Base-by-base conservation (phyloP, 2,888 invertebrate genomes). In the Zygothrica quintamaculata region DNA sequence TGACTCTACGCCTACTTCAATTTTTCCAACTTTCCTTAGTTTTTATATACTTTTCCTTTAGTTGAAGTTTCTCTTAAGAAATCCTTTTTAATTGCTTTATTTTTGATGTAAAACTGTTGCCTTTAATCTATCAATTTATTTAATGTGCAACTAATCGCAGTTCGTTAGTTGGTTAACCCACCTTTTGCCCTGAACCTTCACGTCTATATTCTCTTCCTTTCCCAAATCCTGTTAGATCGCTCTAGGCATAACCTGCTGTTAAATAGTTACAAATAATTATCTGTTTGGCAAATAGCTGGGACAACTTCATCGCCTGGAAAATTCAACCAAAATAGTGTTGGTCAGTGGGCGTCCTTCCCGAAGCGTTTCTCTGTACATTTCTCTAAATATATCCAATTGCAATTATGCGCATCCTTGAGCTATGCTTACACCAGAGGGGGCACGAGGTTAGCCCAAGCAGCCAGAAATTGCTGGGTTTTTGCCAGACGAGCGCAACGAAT, bases 371-470 rank as follows among this genome's bases (percentile, higher is more conserved):
- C 34, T 34, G 29, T 18, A 22, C 3, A n/a, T n/a, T 8, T 26
- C 22, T 1, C n/a, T 31, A 46, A 29, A 36, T 39, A 48, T 51
- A 80, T 84, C 71, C 81, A 71, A 87, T 68, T 68, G 87, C 85
- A 77, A 84, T 87, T 87, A 75, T 31, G 40, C 34, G 47, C 71
- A 65, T 58, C 57, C 57, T 33, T 60, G 71, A 46, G 60, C 50
- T 59, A 46, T 29, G 67, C 58, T 60, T 40, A 50, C 55, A 46
- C 47, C 55, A 51, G 56, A 62, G 62, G 68, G 74, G 73, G 64
- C 62, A 16, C 75, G 80, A 86, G 84, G 87, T 76, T 86, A 71
- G 80, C 87, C 87, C 71, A 80, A 84, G 65, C 55, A 78, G 67
- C 76, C 79, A 78, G 71, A 72, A n/a, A 78, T 34, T 25, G 40